phyloP scores from a whole-genome alignment of 2,888 invertebrate genomes.

The Caenorhabditis sulstoni region DNA sequence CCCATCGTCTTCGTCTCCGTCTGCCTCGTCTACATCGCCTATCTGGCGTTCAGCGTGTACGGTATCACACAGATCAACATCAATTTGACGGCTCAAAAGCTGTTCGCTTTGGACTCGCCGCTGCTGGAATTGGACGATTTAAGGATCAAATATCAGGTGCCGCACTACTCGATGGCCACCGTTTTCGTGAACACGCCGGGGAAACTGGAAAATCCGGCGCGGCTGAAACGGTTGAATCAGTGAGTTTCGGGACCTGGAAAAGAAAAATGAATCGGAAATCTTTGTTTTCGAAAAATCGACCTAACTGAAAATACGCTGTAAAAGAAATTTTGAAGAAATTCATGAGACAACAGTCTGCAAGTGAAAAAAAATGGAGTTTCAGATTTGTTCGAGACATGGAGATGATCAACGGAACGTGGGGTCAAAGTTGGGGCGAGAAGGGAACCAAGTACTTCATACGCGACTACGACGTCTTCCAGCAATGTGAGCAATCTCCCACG shows the following conservation, averaged over 20 bases:
- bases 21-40: conserved; percentile 72
- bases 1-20: conserved; percentile 71
- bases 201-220: conserved; percentile 68
- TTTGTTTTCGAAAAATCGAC: too few species aligned
- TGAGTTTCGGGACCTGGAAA: conserved; percentile 14
- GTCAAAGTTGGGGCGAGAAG: conserved; percentile 74
- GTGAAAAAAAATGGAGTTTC: background rate
- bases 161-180: conserved; percentile 72
- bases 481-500: conserved; percentile 48
- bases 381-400: conserved; percentile 78
- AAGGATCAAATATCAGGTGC: conserved; percentile 75
- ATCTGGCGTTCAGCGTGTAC: conserved; percentile 74
- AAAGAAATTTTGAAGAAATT: too few species aligned
- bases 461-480: conserved; percentile 77
- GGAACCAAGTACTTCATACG: conserved; percentile 77
- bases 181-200: conserved; percentile 75
- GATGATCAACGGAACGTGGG: conserved; percentile 72
- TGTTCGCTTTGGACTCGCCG: conserved; percentile 77
- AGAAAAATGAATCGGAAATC: background rate
- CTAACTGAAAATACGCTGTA: too few species aligned
- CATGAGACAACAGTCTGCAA: too few species aligned
- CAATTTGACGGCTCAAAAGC: conserved; percentile 76
- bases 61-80: conserved; percentile 77
- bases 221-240: conserved; percentile 72
- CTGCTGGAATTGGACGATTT: conserved; percentile 65